Evolutionary conservation across 2,888 invertebrate species (phyloP), one percentile per base, ranked within the genome.

Genomic region (Diaphora mendica): DNA sequence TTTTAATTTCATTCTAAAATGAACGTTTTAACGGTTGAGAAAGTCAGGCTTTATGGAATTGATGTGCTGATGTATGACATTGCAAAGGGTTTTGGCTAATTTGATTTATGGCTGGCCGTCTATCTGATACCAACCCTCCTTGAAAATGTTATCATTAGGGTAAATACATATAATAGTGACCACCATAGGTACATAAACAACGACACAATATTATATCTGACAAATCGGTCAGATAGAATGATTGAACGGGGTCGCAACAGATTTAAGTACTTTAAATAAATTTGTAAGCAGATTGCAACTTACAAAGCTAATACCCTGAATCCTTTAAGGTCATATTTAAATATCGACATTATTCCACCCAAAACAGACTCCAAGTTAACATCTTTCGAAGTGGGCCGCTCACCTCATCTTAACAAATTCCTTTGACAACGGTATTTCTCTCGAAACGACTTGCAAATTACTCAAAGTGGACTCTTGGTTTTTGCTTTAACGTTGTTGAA

Each of bases 381-480:
- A 48, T 72, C 59, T 71, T 67, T 74, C 67, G 33, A 64, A 67
- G 48, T 59, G 68, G 70, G 64, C 66, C 73, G 64, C 68, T 72
- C 68, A 78, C 78, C 76, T 79, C 77, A 73, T 85, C 78, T 84
- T 78, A 82, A 83, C 84, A 85, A 85, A 82, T 83, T 78, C 79
- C 84, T 85, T 83, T 83, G 85, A 84, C 79, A 78, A 70, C 70
- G 77, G 76, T 75, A 79, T 80, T 81, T 76, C 77, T 79, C 78
- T 77, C 73, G 68, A 78, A 83, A 80, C 79, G 81, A 85, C 77
- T 85, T 85, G 84, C 81, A 85, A 85, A 85, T 85, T 83, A 79
- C 75, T 35, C 77, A 71, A 78, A 81, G 75, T 77, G 77, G 75
- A 73, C 82, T 79, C 76, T 85, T 81, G 82, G 81, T 80, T 83